Evolutionary conservation across 2,888 invertebrate species (phyloP).

Genomic region (Calliphora vomitoria): DNA sequence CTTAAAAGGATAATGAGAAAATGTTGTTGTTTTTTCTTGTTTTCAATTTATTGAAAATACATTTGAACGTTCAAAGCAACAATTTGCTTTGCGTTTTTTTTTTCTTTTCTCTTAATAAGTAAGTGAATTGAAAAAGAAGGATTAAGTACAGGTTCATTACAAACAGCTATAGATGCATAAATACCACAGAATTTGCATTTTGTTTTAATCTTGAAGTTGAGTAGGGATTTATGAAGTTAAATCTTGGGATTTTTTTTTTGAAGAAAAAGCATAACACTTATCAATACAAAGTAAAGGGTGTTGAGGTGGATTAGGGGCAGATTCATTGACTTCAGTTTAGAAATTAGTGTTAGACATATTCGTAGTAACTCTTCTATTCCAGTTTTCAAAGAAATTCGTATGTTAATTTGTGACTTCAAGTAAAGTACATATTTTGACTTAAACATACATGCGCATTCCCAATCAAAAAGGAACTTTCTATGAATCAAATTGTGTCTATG

Average conservation of each 20-base stretch:
- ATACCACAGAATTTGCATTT: background rate
- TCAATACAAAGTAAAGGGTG: too few species aligned
- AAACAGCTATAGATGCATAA: background rate
- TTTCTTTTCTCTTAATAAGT: background rate
- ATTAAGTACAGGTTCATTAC: background rate
- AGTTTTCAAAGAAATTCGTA: too few species aligned
- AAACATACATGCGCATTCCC: too few species aligned
- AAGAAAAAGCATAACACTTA: background rate
- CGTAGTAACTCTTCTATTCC: too few species aligned
- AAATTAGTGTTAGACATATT: too few species aligned
- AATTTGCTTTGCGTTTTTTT: background rate
- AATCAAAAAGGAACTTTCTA: too few species aligned
- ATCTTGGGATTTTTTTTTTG: background rate
- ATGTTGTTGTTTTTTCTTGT: background rate
- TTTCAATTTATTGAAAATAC: conserved; percentile 13
- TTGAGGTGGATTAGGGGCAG: too few species aligned
- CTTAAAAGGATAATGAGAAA: conserved; percentile 13
- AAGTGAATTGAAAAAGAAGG: background rate
- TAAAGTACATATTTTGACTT: too few species aligned
- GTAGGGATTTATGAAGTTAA: background rate
- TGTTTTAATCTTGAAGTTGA: background rate
- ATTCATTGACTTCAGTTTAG: too few species aligned
- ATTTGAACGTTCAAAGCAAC: background rate
- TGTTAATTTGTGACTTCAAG: too few species aligned
- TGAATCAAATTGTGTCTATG: too few species aligned